These are phyloP conservation scores for Drosophila pegasa DNA, from an alignment of 2,888 invertebrate species.

Conservation along the genomic window DNA sequence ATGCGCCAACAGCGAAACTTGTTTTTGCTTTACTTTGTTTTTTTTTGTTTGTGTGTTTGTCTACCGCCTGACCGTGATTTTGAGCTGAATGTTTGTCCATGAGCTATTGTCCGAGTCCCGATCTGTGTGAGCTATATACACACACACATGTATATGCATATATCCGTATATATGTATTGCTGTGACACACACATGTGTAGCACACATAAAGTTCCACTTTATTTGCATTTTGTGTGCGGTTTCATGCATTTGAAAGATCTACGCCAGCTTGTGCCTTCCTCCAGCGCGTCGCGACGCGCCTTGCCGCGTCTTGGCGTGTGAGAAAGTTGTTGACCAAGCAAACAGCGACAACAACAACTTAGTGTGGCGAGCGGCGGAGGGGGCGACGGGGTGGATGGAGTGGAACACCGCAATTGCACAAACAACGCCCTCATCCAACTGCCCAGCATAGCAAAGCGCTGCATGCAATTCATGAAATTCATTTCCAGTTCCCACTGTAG, in stretches of 20 bases:
- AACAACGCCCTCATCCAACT: conserved; percentile 52
- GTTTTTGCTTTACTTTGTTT: conserved; percentile 39
- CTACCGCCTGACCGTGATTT: conserved; percentile 70
- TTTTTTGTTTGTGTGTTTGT: conserved; percentile 8
- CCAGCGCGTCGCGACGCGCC: background rate
- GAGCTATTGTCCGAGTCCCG: conserved; percentile 58
- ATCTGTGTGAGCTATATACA: conserved; percentile 26
- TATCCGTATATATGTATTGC: background rate
- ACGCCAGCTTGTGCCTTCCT: conserved; percentile 13
- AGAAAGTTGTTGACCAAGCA: conserved; percentile 48
- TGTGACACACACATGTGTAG: conserved; percentile 6
- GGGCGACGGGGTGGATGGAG: background rate
- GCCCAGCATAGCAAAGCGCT: conserved; percentile 17
- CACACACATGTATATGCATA: conserved; percentile 1
- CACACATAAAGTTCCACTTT: conserved; percentile 45
- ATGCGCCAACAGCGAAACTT: conserved; percentile 57
- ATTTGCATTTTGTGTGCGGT: conserved; percentile 52
- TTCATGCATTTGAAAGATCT: conserved; percentile 41
- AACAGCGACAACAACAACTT: conserved; percentile 2
- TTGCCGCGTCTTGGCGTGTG: conserved; percentile 32
- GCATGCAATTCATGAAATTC: conserved; percentile 44
- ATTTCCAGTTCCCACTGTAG: conserved; percentile 35
- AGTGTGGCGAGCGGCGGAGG: background rate
- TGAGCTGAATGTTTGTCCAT: conserved; percentile 57
- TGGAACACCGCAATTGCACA: conserved; percentile 20